Evolutionary conservation across 1,140 invertebrate species (phyloP), one percentile per base, ranked within the genome.

Genomic region (Stratiolaelaps scimitus): DNA sequence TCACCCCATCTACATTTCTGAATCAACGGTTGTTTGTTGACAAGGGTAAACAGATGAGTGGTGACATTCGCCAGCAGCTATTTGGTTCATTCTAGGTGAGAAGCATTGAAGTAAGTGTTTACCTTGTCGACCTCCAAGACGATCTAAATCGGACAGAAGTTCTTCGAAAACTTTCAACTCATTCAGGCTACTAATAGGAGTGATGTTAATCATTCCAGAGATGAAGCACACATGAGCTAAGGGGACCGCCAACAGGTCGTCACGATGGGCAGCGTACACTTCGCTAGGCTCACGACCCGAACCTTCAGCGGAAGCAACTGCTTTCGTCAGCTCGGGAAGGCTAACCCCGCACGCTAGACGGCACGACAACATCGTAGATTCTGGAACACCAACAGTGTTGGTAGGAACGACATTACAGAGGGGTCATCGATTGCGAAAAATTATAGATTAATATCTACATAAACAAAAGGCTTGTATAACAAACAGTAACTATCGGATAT

Each of bases 211-310:
- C 53, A 60, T 60, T 20, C 53, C 53, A 23, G 53, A 26, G 53
- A 60, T 60, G 53, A 60, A 60, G 10, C 53, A 60, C 17, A 60
- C 53, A 23, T 60, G 53, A 2, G 53, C 53, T 26, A 60, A 34
- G 26, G 53, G 53, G 26, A 29, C 20, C 23, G 17, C 15, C 34
- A n/a, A 23, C 4, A 60, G 20, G 4, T 60, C 53, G 15, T 15
- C 15, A 20, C 26, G 2, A 29, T 60, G 53, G 26, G 13, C 17
- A 17, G 6, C 34, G 10, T 60, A 60, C 26, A 60, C 15, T 26
- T 60, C 53, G 6, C 34, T 13, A 15, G 53, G 53, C 6, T 60
- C 53, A 10, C 34, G 5, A 40, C 34, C 10, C 5, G 34, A 40
- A 40, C 10, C 34, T 40, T 40, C 34, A 6, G 34, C 4, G 2